Base-by-base conservation (phyloP, 1,140 invertebrate species). In the Zelostemma sp. region DNA sequence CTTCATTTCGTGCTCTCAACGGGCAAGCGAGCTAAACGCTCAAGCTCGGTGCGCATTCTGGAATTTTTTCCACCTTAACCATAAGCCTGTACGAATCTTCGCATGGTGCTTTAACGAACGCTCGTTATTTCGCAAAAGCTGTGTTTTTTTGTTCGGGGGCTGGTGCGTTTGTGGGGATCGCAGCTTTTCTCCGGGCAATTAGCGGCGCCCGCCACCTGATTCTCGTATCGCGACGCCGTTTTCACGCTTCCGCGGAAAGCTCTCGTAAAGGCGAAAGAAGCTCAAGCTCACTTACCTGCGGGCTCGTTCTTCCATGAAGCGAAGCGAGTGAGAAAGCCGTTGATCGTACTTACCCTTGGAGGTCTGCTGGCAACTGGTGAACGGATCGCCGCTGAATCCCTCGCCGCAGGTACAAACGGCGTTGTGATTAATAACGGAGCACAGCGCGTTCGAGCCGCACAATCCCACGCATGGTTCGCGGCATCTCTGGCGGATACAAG, bases 371-470 rank as follows among this genome's bases (percentile, higher is more conserved):
- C 90, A 91, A 16, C 78, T 77, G 28, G 79, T 84, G 76, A 88
- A 89, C 6, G 90, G 88, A 83, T 90, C 88, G 14, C 90, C 90
- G 40, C 78, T 83, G 71, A 84, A 88, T 40, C 88, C 87, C 25
- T 85, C 79, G 40, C 75, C 71, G 66, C 88, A 89, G 17, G 76
- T 77, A 68, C 88, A 89, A 12, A 86, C 78, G 1, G 88, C 86
- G n/a, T 85, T 83, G 58, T 88, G 88, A 70, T 88, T 88, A 31
- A 87, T 77, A 5, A 88, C 86, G 15, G 80, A 80, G 51, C 87
- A 88, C 17, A 79, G 78, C 6, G 86, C 88, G 51, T 87, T 87
- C 8, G 80, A 62, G 46, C 88, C 89, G 76, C 89, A 91, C 15
- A 88, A 77, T 67, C 86, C 86, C 8, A 71, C 79, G 61, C 87